Evolutionary conservation across 2,113 vertebrate species (phyloP).

Genomic region (Cyanoramphus novaezelandiae): DNA sequence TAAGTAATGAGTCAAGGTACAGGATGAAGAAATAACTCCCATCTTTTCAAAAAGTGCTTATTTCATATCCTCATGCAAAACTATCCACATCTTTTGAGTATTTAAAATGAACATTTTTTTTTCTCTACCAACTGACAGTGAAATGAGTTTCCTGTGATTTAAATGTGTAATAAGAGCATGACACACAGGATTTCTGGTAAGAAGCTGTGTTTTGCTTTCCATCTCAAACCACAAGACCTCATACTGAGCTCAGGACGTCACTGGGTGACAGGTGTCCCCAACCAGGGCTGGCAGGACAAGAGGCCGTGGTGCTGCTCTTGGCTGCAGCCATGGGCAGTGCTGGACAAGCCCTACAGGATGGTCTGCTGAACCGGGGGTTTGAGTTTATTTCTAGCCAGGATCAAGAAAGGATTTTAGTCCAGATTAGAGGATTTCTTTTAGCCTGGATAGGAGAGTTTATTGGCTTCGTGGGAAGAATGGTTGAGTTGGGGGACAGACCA

Average conservation of each 20-base stretch:
- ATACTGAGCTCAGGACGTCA: neutral
- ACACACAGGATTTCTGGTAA: slow-evolving; percentile 46
- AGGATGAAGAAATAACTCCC: neutral
- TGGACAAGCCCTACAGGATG: neutral
- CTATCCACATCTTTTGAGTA: neutral
- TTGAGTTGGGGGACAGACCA: neutral
- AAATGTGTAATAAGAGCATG: neutral
- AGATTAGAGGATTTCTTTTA: neutral
- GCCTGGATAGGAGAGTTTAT: neutral
- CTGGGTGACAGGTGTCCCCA: neutral
- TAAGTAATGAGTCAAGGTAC: neutral
- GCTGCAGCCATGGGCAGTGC: neutral
- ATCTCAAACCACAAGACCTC: neutral
- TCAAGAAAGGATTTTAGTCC: neutral
- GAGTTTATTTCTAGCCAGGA: neutral
- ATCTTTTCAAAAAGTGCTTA: neutral
- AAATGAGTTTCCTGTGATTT: neutral
- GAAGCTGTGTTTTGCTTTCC: neutral
- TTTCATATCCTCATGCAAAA: neutral
- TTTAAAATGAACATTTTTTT: neutral
- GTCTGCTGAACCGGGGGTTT: neutral
- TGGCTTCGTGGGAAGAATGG: neutral
- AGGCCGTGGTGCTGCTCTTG: neutral
- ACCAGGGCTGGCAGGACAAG: neutral
- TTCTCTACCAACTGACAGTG: neutral